Base-by-base conservation (phyloP, 1,140 invertebrate species). In the Gryon sp. region DNA sequence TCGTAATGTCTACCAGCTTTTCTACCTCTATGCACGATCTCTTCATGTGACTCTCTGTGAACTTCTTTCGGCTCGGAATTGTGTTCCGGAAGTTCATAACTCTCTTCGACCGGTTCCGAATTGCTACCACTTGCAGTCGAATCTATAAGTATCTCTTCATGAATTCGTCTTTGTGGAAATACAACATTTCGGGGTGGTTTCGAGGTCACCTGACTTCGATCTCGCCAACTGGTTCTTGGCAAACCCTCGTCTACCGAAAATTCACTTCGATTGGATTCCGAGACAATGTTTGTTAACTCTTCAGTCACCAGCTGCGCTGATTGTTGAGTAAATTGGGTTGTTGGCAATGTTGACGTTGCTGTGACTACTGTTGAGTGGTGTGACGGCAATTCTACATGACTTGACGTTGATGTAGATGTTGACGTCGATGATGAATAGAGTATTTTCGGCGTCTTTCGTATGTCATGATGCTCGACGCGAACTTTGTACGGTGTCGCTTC, bases 201-300 rank as follows among this genome's bases (percentile, higher is more conserved):
- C 1, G 81, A 69, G 3, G 86, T 87, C 8, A 83, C 70, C 0
- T 77, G 74, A 2, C 60, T 76, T 3, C 77, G 75, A 1, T 85
- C 74, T 6, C 81, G 84, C 76, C 87, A 86, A 12, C 83, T 88
- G 1, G 86, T 90, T 28, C 84, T 89, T 0, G 89, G 88, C 12
- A 86, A 83, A 1, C 82, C 86, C 75, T 92, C 91, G 34, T 91
- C 90, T 0, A 92, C 88, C 7, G 84, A 89, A 60, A 92, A 90
- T 43, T 91, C 90, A 62, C 88, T 90, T 72, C 89, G 87, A 53
- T 90, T 90, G 0, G 89, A 87, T 48, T 90, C 90, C 0, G 90
- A 89, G 0, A 90, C 86, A 19, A 91, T 86, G 28, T 89, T 90
- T 62, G 78, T 89, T 1, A 86, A 79, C 20, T 90, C 88, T 66